These are phyloP conservation scores for Carassius auratus DNA, from an alignment of 2,113 vertebrate genomes.

Conservation along the genomic window DNA sequence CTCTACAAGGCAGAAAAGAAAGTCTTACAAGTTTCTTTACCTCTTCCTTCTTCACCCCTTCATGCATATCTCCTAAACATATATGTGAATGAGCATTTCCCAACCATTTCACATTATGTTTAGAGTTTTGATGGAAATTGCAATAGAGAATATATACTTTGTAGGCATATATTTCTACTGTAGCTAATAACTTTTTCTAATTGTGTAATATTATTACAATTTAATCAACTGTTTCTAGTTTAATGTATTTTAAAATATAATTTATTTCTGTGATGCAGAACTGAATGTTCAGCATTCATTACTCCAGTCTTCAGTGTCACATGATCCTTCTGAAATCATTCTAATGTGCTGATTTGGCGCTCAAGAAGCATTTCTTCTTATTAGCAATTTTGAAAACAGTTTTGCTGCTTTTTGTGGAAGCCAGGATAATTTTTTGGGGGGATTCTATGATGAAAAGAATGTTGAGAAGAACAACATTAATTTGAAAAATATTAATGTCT, in stretches of 20 bases:
- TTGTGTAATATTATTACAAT: not conserved
- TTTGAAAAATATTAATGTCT: not conserved
- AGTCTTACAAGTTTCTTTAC: not conserved
- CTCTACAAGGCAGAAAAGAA: slow-evolving; percentile 13
- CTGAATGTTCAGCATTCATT: too few species aligned
- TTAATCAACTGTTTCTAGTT: not conserved
- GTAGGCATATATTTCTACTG: not conserved
- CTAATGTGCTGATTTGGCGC: too few species aligned
- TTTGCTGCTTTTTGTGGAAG: not conserved
- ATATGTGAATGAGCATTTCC: not conserved
- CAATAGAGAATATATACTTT: not conserved
- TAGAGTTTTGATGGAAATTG: not conserved
- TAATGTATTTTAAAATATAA: not conserved
- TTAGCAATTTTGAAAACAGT: too few species aligned
- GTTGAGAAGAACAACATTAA: not conserved
- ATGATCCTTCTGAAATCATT: too few species aligned
- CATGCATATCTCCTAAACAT: not conserved
- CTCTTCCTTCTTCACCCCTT: not conserved
- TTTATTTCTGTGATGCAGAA: too few species aligned
- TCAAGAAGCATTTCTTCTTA: too few species aligned
- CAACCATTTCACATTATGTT: not conserved
- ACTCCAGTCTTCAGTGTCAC: too few species aligned
- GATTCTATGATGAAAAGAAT: not conserved
- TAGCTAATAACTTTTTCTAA: not conserved
- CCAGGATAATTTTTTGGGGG: not conserved